phyloP scores from a whole-genome alignment of 2,113 vertebrate genomes.

The Puffinus mauretanicus region DNA sequence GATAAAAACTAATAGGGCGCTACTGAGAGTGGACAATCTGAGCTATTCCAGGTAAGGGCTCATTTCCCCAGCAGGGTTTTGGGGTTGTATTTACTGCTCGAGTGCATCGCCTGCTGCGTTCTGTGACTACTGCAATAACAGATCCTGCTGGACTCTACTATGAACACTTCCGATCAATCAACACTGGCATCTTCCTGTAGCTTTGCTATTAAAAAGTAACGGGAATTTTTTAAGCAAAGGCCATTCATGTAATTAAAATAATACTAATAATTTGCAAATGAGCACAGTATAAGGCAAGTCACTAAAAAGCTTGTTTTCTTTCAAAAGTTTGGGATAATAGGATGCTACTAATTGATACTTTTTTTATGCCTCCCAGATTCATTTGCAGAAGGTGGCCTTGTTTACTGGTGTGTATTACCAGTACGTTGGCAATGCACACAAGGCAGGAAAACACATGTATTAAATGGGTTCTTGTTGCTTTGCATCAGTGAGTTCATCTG shows the following conservation, averaged over 20 bases:
- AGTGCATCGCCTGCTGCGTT: neutral
- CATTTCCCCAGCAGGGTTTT: conserved; percentile 14
- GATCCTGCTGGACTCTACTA: conserved; percentile 9
- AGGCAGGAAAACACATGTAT: neutral
- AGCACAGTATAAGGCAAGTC: neutral
- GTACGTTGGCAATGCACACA: neutral
- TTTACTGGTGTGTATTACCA: neutral
- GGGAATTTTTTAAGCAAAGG: neutral
- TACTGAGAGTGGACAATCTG: neutral
- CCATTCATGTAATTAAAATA: conserved; percentile 48
- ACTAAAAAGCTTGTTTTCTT: conserved; percentile 36
- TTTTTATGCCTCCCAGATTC: conserved; percentile 8
- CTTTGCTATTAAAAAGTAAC: conserved; percentile 19
- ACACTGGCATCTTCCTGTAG: neutral
- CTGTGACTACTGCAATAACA: neutral
- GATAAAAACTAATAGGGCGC: neutral
- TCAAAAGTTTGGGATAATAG: conserved; percentile 15
- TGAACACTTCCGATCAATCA: neutral
- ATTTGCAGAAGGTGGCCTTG: neutral
- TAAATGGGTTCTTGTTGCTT: neutral
- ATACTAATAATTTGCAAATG: conserved; percentile 35
- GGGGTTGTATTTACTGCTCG: neutral
- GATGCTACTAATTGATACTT: conserved; percentile 23
- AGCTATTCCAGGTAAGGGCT: neutral
- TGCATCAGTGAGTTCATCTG: neutral